Percentiles rank a stretch among this genome's conserved stretches.
phyloP scores from a whole-genome alignment of 2,797 vertebrate species.

The Lagorchestes hirsutus region DNA sequence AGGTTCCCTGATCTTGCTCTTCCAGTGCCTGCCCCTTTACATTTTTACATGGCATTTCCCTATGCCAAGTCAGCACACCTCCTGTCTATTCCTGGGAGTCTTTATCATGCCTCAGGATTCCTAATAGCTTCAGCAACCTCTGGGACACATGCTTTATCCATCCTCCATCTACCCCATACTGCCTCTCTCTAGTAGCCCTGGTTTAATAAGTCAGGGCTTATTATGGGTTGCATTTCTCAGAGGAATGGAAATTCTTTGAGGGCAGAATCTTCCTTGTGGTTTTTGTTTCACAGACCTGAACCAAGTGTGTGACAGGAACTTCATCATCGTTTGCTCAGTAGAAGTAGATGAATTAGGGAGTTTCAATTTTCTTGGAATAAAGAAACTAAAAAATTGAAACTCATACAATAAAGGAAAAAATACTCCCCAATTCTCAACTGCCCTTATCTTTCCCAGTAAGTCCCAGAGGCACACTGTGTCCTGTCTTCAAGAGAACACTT shows the following conservation, averaged over 20 bases:
- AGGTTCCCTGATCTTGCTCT: background rate
- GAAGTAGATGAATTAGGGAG: background rate
- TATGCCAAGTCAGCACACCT: background rate
- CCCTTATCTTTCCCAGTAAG: background rate
- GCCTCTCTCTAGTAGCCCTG: background rate
- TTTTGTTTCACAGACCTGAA: background rate
- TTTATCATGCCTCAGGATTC: background rate
- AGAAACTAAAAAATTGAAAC: slow-evolving; percentile 26
- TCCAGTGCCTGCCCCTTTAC: background rate
- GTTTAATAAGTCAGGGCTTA: background rate
- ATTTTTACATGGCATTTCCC: background rate
- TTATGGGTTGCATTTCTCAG: background rate
- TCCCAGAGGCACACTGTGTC: slow-evolving; percentile 2
- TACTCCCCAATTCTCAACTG: background rate
- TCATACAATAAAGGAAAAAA: slow-evolving; percentile 41
- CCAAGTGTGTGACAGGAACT: background rate
- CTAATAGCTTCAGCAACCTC: background rate
- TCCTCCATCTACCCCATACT: background rate
- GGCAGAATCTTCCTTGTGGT: background rate
- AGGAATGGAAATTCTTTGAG: background rate
- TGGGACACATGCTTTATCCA: background rate
- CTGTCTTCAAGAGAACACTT: slow-evolving; percentile 45
- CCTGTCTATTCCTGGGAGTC: background rate
- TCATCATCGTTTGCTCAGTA: background rate
- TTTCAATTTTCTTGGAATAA: background rate